phyloP scores from a whole-genome alignment of 2,888 invertebrate species.

The Heterodera filipjevi region DNA sequence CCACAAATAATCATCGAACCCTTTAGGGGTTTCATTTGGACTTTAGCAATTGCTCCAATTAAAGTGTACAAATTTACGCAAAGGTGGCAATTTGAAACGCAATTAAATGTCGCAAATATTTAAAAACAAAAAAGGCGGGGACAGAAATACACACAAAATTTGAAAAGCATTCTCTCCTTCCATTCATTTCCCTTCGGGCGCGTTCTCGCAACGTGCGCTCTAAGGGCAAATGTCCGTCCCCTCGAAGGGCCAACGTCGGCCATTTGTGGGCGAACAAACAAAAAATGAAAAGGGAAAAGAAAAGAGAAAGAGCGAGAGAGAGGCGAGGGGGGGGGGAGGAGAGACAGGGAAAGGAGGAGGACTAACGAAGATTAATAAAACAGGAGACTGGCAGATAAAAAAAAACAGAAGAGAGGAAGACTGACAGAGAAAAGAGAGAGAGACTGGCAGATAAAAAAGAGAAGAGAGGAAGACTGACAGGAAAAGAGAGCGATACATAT shows the following conservation, averaged over 20 bases:
- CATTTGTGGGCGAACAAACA: constrained; percentile 4
- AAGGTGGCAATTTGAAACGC: background rate
- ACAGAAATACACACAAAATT: background rate
- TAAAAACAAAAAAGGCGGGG: background rate
- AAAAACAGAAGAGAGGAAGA: background rate
- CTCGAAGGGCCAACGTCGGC: background rate
- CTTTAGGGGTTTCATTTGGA: no score
- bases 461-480: no score
- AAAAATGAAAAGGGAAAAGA: background rate
- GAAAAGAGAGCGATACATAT: no score
- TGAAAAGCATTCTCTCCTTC: constrained; percentile 1
- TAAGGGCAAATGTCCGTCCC: constrained; percentile 6
- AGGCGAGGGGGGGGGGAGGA: background rate
- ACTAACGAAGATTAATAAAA: background rate
- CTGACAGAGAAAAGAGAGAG: background rate
- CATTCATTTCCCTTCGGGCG: background rate
- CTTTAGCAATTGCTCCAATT: no score
- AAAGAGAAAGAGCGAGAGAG: background rate
- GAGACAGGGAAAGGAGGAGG: background rate
- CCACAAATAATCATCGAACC: no score
- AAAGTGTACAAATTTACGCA: background rate
- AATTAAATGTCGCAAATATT: background rate
- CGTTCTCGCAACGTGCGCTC: background rate
- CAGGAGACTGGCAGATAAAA: background rate
- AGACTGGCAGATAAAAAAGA: background rate